Evolutionary conservation across 2,113 vertebrate species (phyloP).

Genomic region (Parotia lawesii): DNA sequence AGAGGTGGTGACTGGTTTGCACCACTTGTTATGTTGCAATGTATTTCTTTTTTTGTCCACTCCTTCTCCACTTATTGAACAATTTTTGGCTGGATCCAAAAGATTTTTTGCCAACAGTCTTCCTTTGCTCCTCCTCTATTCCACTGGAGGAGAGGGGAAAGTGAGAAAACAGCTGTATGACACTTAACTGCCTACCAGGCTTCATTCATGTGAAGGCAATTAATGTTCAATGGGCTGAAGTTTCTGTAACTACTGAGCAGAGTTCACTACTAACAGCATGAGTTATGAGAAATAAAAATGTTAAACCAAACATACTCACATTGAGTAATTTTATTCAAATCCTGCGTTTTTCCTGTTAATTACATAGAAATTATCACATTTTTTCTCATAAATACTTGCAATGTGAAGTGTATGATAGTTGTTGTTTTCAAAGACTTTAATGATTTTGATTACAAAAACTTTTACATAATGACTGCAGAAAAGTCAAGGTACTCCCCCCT

Average conservation of each 20-base stretch:
- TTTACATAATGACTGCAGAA: neutral
- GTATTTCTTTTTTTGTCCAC: neutral
- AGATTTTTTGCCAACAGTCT: neutral
- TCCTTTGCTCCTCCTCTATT: neutral
- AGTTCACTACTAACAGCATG: neutral
- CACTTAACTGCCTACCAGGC: neutral
- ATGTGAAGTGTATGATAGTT: neutral
- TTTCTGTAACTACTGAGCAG: neutral
- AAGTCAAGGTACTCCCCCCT: neutral
- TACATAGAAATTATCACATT: neutral
- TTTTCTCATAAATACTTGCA: neutral
- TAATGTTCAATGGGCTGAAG: neutral
- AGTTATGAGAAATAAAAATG: neutral
- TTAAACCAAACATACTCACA: neutral
- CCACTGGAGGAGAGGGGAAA: fast-evolving
- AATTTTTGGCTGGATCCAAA: neutral
- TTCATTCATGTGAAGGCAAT: neutral
- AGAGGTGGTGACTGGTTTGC: neutral
- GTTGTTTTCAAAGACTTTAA: neutral
- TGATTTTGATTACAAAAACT: neutral
- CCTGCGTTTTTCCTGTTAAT: neutral
- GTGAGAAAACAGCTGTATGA: fast-evolving
- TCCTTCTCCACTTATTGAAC: neutral
- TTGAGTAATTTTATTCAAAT: neutral
- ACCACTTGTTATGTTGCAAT: neutral